Evolutionary conservation across 1,140 invertebrate species (phyloP).

Genomic region (Babylonia areolata): DNA sequence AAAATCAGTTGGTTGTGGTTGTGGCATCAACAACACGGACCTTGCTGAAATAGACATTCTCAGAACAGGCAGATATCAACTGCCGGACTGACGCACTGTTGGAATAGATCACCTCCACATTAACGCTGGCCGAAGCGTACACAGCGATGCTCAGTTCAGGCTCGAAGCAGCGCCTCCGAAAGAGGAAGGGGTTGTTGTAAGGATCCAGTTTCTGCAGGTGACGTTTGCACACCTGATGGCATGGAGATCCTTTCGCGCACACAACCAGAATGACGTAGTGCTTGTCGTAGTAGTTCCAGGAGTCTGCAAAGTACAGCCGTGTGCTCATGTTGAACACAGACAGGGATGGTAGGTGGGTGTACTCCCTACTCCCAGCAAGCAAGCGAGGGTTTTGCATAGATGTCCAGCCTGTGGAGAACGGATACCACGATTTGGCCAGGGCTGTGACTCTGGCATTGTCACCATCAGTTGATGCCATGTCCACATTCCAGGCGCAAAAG

Average conservation of each 20-base stretch:
- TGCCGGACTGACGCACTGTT: conserved; percentile 45
- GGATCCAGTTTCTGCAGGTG: conserved; percentile 44
- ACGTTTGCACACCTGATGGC: conserved; percentile 62
- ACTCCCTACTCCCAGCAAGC: background rate
- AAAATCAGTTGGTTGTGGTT: background rate
- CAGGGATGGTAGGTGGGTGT: conserved; percentile 43
- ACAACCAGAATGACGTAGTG: conserved; percentile 60
- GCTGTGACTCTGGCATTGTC: background rate
- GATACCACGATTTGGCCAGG: background rate
- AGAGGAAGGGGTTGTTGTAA: conserved; percentile 48
- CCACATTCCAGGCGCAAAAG: conserved; percentile 16
- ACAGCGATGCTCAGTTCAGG: conserved; percentile 12
- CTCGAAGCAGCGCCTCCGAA: conserved; percentile 26
- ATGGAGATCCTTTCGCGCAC: conserved; percentile 38
- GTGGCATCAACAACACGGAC: background rate
- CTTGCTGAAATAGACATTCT: conserved; percentile 32
- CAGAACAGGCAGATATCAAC: background rate
- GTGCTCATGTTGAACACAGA: conserved; percentile 37
- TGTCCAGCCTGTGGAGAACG: background rate
- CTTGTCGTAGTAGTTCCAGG: conserved; percentile 53
- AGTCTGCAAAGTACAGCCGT: conserved; percentile 65
- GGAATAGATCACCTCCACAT: conserved; percentile 54
- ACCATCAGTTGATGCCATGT: background rate
- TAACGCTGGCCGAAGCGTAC: conserved; percentile 30
- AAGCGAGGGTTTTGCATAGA: background rate